Evolutionary conservation across 2,113 vertebrate genomes (phyloP).

Genomic region (Dicerorhinus sumatrensis): DNA sequence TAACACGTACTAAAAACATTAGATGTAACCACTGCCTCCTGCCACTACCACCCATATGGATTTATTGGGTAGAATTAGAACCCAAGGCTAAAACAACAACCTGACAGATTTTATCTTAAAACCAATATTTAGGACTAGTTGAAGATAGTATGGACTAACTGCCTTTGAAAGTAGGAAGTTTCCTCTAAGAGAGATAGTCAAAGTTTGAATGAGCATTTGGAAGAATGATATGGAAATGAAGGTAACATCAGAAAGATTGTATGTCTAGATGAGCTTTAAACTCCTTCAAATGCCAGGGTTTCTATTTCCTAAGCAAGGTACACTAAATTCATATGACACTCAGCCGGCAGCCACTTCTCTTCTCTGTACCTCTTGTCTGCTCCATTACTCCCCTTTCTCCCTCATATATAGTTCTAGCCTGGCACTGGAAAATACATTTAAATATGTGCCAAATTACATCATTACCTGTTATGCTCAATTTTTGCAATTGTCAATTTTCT

Average conservation of each 20-base stretch:
- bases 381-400: accelerated
- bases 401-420: background rate
- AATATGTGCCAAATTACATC: background rate
- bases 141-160: background rate
- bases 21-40: accelerated
- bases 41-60: background rate
- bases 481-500: background rate
- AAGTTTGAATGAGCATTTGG: background rate
- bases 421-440: background rate
- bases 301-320: background rate
- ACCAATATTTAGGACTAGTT: background rate
- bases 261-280: background rate
- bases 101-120: background rate
- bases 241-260: background rate
- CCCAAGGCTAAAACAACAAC: background rate
- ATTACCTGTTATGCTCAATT: background rate
- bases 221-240: background rate
- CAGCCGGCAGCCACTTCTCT: accelerated
- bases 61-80: background rate
- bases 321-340: background rate
- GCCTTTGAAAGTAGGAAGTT: background rate
- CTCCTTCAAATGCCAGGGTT: background rate
- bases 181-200: background rate
- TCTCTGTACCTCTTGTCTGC: background rate
- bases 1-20: background rate